Conservation (phyloP, 2,797 vertebrate species). For the Macropus fuliginosus region DNA sequence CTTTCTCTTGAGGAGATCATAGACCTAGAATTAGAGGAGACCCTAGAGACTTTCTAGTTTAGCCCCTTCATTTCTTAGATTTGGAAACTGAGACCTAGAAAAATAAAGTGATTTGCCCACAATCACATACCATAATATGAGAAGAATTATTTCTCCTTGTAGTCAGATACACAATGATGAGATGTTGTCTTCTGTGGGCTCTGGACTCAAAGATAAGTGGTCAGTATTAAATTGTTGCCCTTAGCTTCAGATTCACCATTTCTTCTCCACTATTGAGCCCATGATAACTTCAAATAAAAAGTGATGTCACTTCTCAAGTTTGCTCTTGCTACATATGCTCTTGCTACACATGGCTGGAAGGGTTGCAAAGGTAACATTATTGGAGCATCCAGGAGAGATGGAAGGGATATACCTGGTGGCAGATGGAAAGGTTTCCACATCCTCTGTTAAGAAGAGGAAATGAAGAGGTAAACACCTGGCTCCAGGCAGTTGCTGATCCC, state of each 20-base stretch:
- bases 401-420: background rate
- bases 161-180: background rate
- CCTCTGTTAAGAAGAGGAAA: background rate
- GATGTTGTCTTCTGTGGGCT: background rate
- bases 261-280: background rate
- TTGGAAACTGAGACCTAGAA: background rate
- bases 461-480: background rate
- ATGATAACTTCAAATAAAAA: background rate
- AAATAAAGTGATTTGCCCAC: background rate
- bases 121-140: background rate
- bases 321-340: background rate
- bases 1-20: background rate
- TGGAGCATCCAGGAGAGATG: background rate
- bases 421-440: background rate
- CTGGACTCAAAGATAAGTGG: background rate
- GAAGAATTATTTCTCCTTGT: background rate
- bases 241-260: background rate
- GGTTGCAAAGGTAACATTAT: background rate
- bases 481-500: background rate
- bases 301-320: background rate
- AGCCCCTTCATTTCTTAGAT: background rate
- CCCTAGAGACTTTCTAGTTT: background rate
- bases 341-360: background rate
- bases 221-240: background rate
- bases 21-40: background rate